Percentiles rank a stretch among this genome's conserved stretches.
These are phyloP conservation scores for Chymomyza costata DNA, from an alignment of 1,140 invertebrate genomes.

Conservation along the genomic window DNA sequence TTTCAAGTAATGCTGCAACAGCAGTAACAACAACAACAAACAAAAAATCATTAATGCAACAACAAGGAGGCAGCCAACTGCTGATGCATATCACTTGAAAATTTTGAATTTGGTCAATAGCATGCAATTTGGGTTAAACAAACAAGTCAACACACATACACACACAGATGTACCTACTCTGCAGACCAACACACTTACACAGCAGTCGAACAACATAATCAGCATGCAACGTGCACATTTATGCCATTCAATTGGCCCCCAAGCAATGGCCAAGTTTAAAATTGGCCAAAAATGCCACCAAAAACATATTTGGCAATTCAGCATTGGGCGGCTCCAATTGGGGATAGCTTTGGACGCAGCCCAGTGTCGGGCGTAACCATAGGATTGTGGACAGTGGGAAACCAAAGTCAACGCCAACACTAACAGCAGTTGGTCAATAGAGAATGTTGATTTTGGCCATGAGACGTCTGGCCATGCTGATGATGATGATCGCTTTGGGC, in stretches of 20 bases:
- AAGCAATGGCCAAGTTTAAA: slow-evolving; percentile 42
- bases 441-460: slow-evolving; percentile 52
- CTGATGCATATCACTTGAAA: slow-evolving; percentile 38
- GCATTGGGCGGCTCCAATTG: slow-evolving; percentile 6
- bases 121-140: slow-evolving; percentile 67
- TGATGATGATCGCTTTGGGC: slow-evolving; percentile 5
- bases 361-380: neutral
- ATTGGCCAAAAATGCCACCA: slow-evolving; percentile 70
- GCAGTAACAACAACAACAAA: no score
- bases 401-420: slow-evolving; percentile 16
- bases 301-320: slow-evolving; percentile 63
- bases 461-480: slow-evolving; percentile 12
- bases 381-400: neutral
- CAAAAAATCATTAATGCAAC: no score
- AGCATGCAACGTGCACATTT: slow-evolving; percentile 43
- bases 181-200: no score
- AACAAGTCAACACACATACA: slow-evolving; percentile 40
- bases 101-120: slow-evolving; percentile 62
- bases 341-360: no score
- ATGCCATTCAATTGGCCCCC: slow-evolving; percentile 50
- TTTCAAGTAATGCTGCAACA: no score
- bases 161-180: no score
- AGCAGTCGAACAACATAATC: slow-evolving; percentile 45
- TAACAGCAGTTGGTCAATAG: slow-evolving; percentile 58
- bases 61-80: slow-evolving; percentile 23